Conservation (phyloP, 2,113 vertebrate species). For the Stictonetta naevosa region DNA sequence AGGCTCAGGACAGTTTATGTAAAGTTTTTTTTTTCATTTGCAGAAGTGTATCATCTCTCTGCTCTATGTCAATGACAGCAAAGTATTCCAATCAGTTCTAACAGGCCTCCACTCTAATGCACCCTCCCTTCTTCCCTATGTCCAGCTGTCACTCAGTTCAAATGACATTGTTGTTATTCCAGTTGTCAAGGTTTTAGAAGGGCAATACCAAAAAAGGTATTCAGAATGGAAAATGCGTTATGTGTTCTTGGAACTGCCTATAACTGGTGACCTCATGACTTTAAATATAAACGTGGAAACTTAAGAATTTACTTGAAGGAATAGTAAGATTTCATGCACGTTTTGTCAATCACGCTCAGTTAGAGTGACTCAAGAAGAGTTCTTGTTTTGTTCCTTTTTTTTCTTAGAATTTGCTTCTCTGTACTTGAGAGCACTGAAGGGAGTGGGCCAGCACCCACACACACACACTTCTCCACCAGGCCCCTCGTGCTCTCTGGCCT, state of each 20-base stretch:
- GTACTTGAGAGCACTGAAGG: neutral
- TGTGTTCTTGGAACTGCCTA: constrained; percentile 61
- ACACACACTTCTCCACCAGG: too few species aligned
- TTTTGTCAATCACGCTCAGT: constrained; percentile 11
- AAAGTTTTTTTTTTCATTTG: neutral
- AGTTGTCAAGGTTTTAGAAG: constrained; percentile 28
- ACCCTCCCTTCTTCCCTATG: neutral
- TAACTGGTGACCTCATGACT: constrained; percentile 48
- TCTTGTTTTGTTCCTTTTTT: neutral
- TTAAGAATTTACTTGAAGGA: constrained; percentile 20
- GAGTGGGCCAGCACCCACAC: neutral
- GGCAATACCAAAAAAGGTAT: constrained; percentile 68
- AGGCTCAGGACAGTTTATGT: neutral
- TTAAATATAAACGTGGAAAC: constrained; percentile 51
- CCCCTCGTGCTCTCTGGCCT: neutral
- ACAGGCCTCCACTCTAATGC: neutral
- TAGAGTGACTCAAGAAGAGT: neutral
- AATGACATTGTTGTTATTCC: constrained; percentile 32
- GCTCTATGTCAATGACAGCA: neutral
- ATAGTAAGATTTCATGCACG: neutral
- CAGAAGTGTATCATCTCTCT: neutral
- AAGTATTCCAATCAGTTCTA: constrained; percentile 19
- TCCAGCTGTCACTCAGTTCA: constrained; percentile 44
- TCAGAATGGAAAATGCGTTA: constrained; percentile 33
- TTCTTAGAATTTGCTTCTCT: neutral